A percentile compares a stretch with the other conserved stretches of the same genome.
Conservation (phyloP, 2,113 vertebrate species). For the Bostrychus sinensis region DNA sequence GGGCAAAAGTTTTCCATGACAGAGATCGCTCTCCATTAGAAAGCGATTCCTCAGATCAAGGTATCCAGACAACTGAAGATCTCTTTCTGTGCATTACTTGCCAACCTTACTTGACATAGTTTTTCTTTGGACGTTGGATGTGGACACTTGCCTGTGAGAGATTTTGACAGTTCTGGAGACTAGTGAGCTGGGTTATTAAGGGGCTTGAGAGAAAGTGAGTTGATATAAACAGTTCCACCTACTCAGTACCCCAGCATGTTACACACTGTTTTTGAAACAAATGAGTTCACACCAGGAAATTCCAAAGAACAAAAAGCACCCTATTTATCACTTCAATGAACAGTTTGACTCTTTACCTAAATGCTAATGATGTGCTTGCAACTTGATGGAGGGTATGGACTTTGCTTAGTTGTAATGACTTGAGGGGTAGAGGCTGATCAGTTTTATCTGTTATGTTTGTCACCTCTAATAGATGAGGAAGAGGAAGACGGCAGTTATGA, state of each 20-base stretch:
- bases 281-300: slow-evolving; percentile 61
- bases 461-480: slow-evolving; percentile 74
- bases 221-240: slow-evolving; percentile 19
- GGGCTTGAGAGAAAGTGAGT: slow-evolving; percentile 36
- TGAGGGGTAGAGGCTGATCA: slow-evolving; percentile 30
- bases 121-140: too few species aligned
- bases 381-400: slow-evolving; percentile 34
- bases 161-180: slow-evolving; percentile 52
- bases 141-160: slow-evolving; percentile 65
- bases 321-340: slow-evolving; percentile 56
- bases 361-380: slow-evolving; percentile 56
- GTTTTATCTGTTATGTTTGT: slow-evolving; percentile 30
- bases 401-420: slow-evolving; percentile 30
- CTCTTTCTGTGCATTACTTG: slow-evolving; percentile 2
- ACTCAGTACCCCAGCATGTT: slow-evolving; percentile 9
- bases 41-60: slow-evolving; percentile 77
- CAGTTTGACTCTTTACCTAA: slow-evolving; percentile 43
- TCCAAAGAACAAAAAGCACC: slow-evolving; percentile 42
- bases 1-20: slow-evolving; percentile 53
- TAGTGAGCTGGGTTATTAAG: slow-evolving; percentile 45
- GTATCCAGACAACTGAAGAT: too few species aligned
- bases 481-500: slow-evolving; percentile 85
- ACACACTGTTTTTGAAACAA: slow-evolving; percentile 26
- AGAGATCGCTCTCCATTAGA: slow-evolving; percentile 73
- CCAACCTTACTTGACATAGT: too few species aligned